Evolutionary conservation across 2,113 vertebrate species (phyloP).

Genomic region (Halcyon malimbica): DNA sequence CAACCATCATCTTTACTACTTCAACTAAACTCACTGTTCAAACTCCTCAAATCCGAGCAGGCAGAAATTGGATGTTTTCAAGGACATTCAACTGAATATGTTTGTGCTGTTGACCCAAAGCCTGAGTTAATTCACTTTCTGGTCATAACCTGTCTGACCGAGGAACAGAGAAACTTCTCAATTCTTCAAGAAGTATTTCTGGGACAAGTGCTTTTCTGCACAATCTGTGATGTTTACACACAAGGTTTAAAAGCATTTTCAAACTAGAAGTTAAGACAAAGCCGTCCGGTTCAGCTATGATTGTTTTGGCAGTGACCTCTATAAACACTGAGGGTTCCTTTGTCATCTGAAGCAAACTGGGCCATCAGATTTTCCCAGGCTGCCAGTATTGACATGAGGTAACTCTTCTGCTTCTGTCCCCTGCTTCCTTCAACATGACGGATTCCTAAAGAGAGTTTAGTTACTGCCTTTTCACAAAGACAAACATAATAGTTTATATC

Average conservation of each 20-base stretch:
- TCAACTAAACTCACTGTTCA: background rate
- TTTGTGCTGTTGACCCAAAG: background rate
- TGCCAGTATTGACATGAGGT: background rate
- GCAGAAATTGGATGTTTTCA: background rate
- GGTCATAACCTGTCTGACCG: background rate
- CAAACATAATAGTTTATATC: background rate
- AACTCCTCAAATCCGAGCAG: background rate
- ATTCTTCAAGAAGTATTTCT: background rate
- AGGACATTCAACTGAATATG: background rate
- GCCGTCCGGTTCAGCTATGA: background rate
- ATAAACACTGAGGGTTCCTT: background rate
- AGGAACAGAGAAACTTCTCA: background rate
- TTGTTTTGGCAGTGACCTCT: background rate
- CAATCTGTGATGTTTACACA: background rate
- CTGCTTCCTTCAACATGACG: background rate
- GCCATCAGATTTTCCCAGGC: background rate
- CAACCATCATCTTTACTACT: background rate
- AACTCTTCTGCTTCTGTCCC: background rate
- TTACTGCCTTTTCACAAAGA: background rate
- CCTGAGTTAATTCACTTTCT: background rate
- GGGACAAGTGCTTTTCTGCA: background rate
- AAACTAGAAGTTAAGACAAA: background rate
- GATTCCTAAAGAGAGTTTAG: background rate
- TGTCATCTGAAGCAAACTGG: background rate
- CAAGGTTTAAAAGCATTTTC: background rate